Evolutionary conservation across 2,113 vertebrate genomes (phyloP).

Genomic region (Pygathrix nemaeus): DNA sequence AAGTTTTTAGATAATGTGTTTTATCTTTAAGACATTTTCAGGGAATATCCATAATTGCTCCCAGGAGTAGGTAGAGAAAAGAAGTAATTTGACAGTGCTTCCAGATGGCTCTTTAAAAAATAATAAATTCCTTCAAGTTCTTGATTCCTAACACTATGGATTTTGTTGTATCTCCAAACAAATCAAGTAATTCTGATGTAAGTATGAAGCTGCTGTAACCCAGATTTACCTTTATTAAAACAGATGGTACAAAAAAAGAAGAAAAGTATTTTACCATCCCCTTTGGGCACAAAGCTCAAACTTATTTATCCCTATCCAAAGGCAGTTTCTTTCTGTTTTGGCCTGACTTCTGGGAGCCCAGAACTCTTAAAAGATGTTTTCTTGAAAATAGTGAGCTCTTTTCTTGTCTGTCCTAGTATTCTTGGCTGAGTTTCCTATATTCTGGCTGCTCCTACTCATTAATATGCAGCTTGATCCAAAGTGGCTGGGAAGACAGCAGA

Average conservation of each 20-base stretch:
- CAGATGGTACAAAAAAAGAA: slow-evolving; percentile 68
- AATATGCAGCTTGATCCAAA: slow-evolving; percentile 61
- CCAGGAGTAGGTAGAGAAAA: slow-evolving; percentile 21
- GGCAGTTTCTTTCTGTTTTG: slow-evolving; percentile 72
- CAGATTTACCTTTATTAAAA: slow-evolving; percentile 65
- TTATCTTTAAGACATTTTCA: slow-evolving; percentile 52
- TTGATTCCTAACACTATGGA: not conserved
- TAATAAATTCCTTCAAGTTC: slow-evolving; percentile 8
- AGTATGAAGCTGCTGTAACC: slow-evolving; percentile 45
- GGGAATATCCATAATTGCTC: slow-evolving; percentile 48
- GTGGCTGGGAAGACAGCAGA: slow-evolving; percentile 43
- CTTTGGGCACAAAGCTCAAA: slow-evolving; percentile 50
- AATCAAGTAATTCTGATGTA: not conserved
- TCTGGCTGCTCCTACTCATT: slow-evolving; percentile 63
- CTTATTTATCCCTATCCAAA: slow-evolving; percentile 72
- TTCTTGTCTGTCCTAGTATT: slow-evolving; percentile 70
- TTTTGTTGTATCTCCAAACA: slow-evolving; percentile 43
- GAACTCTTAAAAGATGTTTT: slow-evolving; percentile 78
- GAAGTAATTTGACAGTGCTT: slow-evolving; percentile 50
- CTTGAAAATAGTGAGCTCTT: slow-evolving; percentile 73
- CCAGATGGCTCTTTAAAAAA: slow-evolving; percentile 51
- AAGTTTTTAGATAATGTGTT: slow-evolving; percentile 57
- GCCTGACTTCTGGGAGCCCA: slow-evolving; percentile 77
- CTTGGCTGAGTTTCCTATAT: slow-evolving; percentile 64
- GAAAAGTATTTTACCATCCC: slow-evolving; percentile 49